Percentiles rank a stretch among this genome's conserved stretches.
phyloP scores from a whole-genome alignment of 2,888 invertebrate genomes.

The Phoronis australis region DNA sequence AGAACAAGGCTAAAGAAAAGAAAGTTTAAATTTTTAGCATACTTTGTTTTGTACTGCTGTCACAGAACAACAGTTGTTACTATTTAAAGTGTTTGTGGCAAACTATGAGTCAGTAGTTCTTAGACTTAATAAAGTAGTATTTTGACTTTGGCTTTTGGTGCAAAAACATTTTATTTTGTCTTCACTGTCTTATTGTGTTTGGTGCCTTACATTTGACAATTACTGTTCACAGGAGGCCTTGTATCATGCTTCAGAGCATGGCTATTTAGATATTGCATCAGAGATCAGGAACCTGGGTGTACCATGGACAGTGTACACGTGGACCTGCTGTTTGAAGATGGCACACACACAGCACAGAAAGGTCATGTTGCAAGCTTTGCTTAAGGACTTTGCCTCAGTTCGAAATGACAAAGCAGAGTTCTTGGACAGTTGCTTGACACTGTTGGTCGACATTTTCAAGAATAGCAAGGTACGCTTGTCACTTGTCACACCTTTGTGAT shows the following conservation, averaged over 20 bases:
- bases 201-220: no score
- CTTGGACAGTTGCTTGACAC: background rate
- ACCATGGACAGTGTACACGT: conserved; percentile 87
- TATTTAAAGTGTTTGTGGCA: no score
- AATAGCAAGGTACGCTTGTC: background rate
- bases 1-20: no score
- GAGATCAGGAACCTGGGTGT: conserved; percentile 71
- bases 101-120: no score
- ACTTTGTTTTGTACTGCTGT: no score
- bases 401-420: background rate
- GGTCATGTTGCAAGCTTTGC: background rate
- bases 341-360: conserved; percentile 59
- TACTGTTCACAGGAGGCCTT: conserved; percentile 78
- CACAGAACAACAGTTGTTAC: no score
- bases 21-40: no score
- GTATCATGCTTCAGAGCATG: conserved; percentile 90
- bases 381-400: background rate
- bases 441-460: background rate
- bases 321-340: conserved; percentile 83
- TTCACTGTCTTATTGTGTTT: no score
- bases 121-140: no score
- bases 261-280: conserved; percentile 82
- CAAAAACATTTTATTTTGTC: no score
- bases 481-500: no score
- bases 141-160: no score